A percentile compares a stretch with the other conserved stretches of the same genome.
These are phyloP conservation scores for Excalfactoria chinensis DNA, from an alignment of 2,113 vertebrate genomes.

Conservation along the genomic window DNA sequence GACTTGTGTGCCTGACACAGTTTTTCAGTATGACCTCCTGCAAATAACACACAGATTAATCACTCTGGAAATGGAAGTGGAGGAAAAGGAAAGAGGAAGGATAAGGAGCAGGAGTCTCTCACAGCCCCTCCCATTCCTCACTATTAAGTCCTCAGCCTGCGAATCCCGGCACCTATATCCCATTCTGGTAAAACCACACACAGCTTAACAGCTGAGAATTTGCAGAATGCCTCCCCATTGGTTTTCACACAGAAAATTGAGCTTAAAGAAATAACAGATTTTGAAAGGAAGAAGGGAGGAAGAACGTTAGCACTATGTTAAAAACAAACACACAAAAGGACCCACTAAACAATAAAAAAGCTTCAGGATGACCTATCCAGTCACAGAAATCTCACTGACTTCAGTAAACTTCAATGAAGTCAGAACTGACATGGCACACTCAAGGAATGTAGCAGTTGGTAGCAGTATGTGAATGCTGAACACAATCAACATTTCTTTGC, in stretches of 20 bases:
- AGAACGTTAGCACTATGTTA: background rate
- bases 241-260: background rate
- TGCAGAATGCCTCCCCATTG: background rate
- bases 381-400: background rate
- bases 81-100: background rate
- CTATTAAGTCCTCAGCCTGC: background rate
- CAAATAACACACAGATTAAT: background rate
- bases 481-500: background rate
- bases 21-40: background rate
- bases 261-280: background rate
- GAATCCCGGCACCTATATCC: background rate
- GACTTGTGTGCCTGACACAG: background rate
- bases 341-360: background rate
- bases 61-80: background rate
- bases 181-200: background rate
- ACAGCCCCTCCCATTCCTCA: background rate
- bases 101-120: background rate
- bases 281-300: background rate
- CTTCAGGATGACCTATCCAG: background rate
- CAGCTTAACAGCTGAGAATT: conserved; percentile 32
- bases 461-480: background rate
- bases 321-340: background rate
- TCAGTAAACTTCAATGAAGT: background rate
- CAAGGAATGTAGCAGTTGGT: background rate
- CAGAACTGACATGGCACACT: background rate